Conservation (phyloP, 2,113 vertebrate species). For the Mormoops blainvillei region DNA sequence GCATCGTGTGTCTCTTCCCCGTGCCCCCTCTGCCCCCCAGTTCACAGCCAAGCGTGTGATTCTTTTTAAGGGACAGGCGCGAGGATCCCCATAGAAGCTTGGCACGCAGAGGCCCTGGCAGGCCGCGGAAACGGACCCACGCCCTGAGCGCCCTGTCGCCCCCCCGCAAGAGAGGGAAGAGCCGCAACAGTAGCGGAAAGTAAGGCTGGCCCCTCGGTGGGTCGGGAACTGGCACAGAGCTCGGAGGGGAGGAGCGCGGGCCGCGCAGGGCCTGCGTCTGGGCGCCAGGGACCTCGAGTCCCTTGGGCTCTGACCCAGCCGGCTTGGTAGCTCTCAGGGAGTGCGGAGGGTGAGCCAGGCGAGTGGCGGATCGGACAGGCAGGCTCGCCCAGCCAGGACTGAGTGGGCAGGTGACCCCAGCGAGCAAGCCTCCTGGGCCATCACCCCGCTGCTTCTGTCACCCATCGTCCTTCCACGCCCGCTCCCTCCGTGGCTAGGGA, state of each 20-base stretch:
- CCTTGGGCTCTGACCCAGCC: background rate
- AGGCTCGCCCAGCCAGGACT: background rate
- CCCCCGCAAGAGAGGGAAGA: slow-evolving; percentile 88
- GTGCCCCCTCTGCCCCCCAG: slow-evolving; percentile 67
- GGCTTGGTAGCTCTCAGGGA: slow-evolving; percentile 37
- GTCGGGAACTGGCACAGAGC: slow-evolving; percentile 70
- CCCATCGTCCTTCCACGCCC: background rate
- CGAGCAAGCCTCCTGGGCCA: background rate
- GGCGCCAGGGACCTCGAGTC: slow-evolving; percentile 31
- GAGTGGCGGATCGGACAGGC: accelerated
- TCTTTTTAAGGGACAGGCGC: slow-evolving; percentile 90
- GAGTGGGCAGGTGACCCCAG: background rate
- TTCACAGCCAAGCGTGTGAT: slow-evolving; percentile 85
- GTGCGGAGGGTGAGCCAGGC: background rate
- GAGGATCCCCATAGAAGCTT: slow-evolving; percentile 94
- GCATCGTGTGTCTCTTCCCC: background rate
- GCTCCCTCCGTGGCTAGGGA: background rate
- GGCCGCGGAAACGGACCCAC: slow-evolving; percentile 96
- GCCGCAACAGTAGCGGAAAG: slow-evolving; percentile 91
- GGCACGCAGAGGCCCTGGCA: slow-evolving; percentile 91
- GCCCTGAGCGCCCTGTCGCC: slow-evolving; percentile 84
- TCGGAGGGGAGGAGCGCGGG: slow-evolving; percentile 58
- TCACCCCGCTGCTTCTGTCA: background rate
- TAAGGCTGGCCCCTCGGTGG: slow-evolving; percentile 85
- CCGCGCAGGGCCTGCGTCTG: background rate